Evolutionary conservation across 2,113 vertebrate species (phyloP).

Genomic region (Psephotus haematonotus): DNA sequence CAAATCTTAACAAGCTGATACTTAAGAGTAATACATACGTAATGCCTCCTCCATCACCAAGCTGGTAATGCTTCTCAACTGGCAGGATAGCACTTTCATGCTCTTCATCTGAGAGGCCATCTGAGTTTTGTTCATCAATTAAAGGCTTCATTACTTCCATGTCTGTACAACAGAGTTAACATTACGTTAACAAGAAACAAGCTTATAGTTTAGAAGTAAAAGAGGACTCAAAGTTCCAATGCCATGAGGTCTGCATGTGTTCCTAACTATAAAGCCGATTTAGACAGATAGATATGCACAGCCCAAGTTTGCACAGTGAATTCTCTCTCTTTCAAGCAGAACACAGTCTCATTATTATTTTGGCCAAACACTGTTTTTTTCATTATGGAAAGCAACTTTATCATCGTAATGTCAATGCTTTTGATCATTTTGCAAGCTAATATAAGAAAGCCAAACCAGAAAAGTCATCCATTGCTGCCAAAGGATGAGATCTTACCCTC

Average conservation of each 20-base stretch:
- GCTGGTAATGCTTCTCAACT: conserved; percentile 71
- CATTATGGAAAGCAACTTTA: not conserved
- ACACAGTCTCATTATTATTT: not conserved
- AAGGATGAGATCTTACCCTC: not conserved
- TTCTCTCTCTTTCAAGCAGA: not conserved
- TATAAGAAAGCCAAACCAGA: not conserved
- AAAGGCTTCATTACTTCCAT: conserved; percentile 83
- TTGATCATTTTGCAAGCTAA: not conserved
- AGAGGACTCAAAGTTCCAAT: not conserved
- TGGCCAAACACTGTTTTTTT: not conserved
- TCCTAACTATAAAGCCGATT: not conserved
- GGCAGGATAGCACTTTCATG: conserved; percentile 61
- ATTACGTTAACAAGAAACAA: not conserved
- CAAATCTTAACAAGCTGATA: not conserved
- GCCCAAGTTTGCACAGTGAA: not conserved
- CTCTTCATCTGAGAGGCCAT: conserved; percentile 76
- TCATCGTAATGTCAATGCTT: not conserved
- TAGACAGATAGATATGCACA: not conserved
- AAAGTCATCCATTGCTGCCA: not conserved
- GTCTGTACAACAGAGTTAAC: conserved; percentile 59
- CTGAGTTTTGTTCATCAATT: conserved; percentile 75
- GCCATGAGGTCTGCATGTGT: accelerated
- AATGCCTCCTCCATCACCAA: conserved; percentile 65
- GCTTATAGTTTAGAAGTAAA: not conserved
- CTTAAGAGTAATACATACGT: conserved; percentile 63